Evolutionary conservation across 1,140 invertebrate genomes (phyloP), one percentile per base, ranked within the genome.

Genomic region (Heliconius congener): DNA sequence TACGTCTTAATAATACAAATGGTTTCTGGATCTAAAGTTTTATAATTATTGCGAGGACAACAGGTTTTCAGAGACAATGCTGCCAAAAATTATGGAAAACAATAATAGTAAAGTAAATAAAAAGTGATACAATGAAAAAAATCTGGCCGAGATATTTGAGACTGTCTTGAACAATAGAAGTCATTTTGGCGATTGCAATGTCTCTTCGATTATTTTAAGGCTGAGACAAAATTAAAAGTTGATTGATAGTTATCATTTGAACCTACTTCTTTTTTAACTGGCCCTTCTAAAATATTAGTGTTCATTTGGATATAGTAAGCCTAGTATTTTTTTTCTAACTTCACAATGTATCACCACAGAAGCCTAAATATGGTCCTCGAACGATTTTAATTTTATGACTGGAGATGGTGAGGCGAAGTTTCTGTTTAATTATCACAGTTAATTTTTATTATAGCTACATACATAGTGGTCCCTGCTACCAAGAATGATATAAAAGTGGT

Each of bases 1-100:
- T 34, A 27, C 11, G 0, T 66, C 60, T 66, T 66, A 27, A 66
- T 66, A 66, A 66, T 66, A 27, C 23, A 30, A 66, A 66, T 66
- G 60, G n/a, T 66, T 66, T 66, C 55, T 27, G 60, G 23, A 60
- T 60, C n/a, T 60, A 60, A 60, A 60, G 57, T 60, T 60, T 60
- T 8, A 13, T 55, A 60, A 60, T 60, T 23, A 60, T 3, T 19
- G 19, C 11, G 60, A 66, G 23, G 23, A 66, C 60, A 66, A 66
- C 27, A 66, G 23, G n/a, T 66, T 66, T 23, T 27, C 5, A 1
- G 23, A 66, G 23, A 66, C 60, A 66, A 66, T 66, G 60, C 60
- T 66, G 60, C 60, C 60, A 30, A 66, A 66, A 66, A 66, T 66
- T 66, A 66, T 66, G 57, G 57, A 27, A 30, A 66, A 66, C 27